Conservation (phyloP, 1,140 invertebrate species). For the Delia radicum region DNA sequence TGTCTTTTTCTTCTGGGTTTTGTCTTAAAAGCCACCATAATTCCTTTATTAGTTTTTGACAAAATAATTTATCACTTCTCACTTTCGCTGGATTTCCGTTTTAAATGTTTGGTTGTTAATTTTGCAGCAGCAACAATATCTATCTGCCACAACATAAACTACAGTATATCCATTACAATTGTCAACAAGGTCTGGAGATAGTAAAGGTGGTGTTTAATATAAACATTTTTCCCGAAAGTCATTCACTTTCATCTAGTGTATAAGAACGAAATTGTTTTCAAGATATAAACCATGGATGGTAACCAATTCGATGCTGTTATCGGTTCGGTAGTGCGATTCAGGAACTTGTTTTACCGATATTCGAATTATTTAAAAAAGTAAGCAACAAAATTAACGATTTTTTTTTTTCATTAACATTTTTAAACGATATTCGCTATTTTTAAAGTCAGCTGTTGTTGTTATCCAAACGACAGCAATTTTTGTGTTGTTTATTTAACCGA, state of each 20-base stretch:
- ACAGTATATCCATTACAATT: not conserved
- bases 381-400: too few relatives aligned
- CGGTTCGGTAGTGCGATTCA: too few relatives aligned
- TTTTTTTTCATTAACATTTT: too few relatives aligned
- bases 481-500: too few relatives aligned
- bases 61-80: not conserved
- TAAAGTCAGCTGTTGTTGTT: too few relatives aligned
- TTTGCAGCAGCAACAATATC: not conserved
- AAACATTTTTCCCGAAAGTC: not conserved
- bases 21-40: not conserved
- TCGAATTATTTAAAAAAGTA: too few relatives aligned
- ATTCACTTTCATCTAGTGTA: too few relatives aligned
- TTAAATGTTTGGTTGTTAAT: not conserved
- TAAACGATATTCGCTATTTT: too few relatives aligned
- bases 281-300: not conserved
- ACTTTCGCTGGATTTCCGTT: not conserved
- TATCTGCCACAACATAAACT: not conserved
- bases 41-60: not conserved
- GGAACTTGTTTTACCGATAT: too few relatives aligned
- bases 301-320: too few relatives aligned
- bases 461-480: too few relatives aligned
- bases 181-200: not conserved
- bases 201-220: not conserved
- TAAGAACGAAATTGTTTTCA: not conserved
- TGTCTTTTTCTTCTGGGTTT: not conserved